Evolutionary conservation across 2,888 invertebrate species (phyloP).

Genomic region (Drosophila emarginata): DNA sequence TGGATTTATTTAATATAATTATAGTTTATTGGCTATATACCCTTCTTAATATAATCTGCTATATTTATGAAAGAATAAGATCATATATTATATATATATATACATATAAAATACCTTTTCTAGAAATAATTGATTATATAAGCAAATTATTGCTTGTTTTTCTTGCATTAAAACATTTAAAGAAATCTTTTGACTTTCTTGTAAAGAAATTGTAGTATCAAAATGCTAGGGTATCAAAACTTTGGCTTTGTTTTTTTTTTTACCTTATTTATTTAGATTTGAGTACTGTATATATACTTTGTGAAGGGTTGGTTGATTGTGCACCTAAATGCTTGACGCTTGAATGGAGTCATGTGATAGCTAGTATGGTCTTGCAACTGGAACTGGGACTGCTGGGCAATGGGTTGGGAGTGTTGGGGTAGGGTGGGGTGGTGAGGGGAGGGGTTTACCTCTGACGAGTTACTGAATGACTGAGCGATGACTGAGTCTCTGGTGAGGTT

Average conservation of each 20-base stretch:
- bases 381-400: constrained; percentile 37
- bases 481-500: constrained; percentile 54
- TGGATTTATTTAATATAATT: too few species aligned
- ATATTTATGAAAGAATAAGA: too few species aligned
- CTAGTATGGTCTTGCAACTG: constrained; percentile 43
- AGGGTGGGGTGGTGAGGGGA: background rate
- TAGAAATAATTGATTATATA: too few species aligned
- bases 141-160: too few species aligned
- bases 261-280: constrained; percentile 5
- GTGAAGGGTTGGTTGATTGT: constrained; percentile 24
- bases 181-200: too few species aligned
- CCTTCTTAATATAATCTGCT: too few species aligned
- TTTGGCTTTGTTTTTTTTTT: constrained; percentile 3
- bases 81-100: too few species aligned
- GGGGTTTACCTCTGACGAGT: constrained; percentile 40
- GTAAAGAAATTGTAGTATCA: background rate
- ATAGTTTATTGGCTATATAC: too few species aligned
- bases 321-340: constrained; percentile 59
- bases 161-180: too few species aligned
- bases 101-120: too few species aligned
- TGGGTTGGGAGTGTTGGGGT: too few species aligned
- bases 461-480: constrained; percentile 50
- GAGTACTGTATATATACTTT: background rate
- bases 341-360: constrained; percentile 72
- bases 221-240: background rate